Evolutionary conservation across 2,797 vertebrate species (phyloP).

Genomic region (Alca torda): DNA sequence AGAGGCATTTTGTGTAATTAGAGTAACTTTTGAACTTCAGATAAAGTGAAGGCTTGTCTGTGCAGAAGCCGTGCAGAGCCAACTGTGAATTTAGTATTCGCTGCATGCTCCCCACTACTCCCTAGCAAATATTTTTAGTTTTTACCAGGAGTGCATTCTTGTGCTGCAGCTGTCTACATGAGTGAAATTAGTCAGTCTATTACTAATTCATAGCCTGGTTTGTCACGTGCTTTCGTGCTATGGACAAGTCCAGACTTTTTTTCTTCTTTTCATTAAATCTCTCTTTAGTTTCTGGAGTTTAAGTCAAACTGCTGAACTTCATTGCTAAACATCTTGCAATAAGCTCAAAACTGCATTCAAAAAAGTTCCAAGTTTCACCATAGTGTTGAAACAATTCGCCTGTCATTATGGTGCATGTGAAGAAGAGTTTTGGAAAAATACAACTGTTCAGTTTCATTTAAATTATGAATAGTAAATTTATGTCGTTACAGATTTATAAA

Average conservation of each 20-base stretch:
- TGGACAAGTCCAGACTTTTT: not conserved
- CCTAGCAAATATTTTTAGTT: not conserved
- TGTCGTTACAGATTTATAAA: conserved; percentile 40
- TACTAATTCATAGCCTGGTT: not conserved
- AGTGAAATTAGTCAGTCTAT: not conserved
- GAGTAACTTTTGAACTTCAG: not conserved
- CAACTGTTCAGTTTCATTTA: not conserved
- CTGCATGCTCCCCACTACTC: not conserved
- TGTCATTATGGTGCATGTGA: not conserved
- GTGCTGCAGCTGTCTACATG: not conserved
- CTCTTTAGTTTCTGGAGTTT: not conserved
- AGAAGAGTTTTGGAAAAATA: not conserved
- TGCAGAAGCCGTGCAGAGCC: not conserved
- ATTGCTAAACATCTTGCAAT: not conserved
- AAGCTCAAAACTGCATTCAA: not conserved
- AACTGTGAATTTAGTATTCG: not conserved
- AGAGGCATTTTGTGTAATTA: not conserved
- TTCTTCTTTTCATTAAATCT: not conserved
- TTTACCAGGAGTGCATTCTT: not conserved
- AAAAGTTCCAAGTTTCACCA: not conserved
- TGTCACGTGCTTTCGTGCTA: not conserved
- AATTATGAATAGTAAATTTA: conserved; percentile 6
- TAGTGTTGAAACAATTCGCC: not conserved
- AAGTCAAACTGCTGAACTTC: not conserved
- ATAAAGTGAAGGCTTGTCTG: not conserved